Evolutionary conservation across 2,888 invertebrate species (phyloP), one percentile per base, ranked within the genome.

Genomic region (Gryllus longicercus): DNA sequence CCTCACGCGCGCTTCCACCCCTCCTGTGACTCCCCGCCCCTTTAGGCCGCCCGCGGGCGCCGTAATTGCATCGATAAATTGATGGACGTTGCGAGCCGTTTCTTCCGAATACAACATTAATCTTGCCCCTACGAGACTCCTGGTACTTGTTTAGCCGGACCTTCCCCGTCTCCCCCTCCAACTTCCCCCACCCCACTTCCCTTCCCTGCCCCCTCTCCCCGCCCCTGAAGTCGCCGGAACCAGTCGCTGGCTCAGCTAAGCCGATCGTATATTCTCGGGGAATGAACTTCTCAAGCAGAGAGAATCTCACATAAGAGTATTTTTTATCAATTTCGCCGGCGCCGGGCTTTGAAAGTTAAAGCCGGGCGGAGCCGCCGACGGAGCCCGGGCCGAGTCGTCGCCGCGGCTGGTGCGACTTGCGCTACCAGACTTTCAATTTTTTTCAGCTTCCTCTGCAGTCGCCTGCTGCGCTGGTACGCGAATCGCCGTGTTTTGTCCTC

Each of bases 251-350:
- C 63, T 18, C 63, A n/a, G 63, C 63, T 63, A 63, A 63, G 63
- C 63, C 63, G 63, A 63, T 63, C 63, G 63, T 63, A 63, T 63
- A 63, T 63, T 63, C 63, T 63, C 63, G 16, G n/a, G n/a, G 8
- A 63, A 63, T 63, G 63, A 63, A 63, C 63, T 63, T 63, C 63
- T 63, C 63, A 63, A 63, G 63, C 63, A 63, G 63, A 63, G 63
- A n/a, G 63, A 38, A 63, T 63, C 63, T 63, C 63, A 63, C 63
- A 63, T 63, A 63, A 63, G 63, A 63, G 63, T 63, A 63, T 63
- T 63, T 63, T 16, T 63, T 63, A 63, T 63, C 63, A 63, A 63
- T 63, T 63, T 63, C 63, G 5, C 63, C n/a, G 14, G 16, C 63
- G 63, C 63, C 63, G 38, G 38, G 38, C 38, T 63, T n/a, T 63